Conservation (phyloP, 1,140 invertebrate genomes). For the Drosophila leontia region DNA sequence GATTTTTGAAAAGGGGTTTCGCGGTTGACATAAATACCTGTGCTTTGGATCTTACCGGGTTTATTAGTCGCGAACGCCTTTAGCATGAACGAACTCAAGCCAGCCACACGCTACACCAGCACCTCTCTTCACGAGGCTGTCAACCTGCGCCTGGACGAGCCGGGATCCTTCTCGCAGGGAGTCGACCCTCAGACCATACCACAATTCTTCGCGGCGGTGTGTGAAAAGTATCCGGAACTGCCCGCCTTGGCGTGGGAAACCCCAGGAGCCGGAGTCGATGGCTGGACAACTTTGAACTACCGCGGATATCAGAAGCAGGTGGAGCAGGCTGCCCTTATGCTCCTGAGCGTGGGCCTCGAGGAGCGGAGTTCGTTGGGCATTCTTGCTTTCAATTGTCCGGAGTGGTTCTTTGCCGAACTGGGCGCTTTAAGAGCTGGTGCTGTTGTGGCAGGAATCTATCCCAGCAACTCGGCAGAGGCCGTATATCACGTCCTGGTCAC, state of each 20-base stretch:
- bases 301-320: conserved; percentile 91
- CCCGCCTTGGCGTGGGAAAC: conserved; percentile 88
- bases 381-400: conserved; percentile 95
- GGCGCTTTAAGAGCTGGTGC: conserved; percentile 96
- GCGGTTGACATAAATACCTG: conserved; percentile 46
- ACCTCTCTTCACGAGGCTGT: conserved; percentile 64
- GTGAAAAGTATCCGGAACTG: conserved; percentile 87
- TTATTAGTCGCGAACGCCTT: conserved; percentile 35
- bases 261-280: conserved; percentile 39
- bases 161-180: conserved; percentile 6
- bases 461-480: conserved; percentile 94
- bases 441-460: conserved; percentile 95
- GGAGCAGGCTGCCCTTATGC: conserved; percentile 92
- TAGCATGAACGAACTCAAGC: conserved; percentile 65
- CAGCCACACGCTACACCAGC: conserved; percentile 59
- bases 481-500: conserved; percentile 91
- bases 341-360: conserved; percentile 93
- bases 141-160: conserved; percentile 31
- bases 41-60: neutral
- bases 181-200: conserved; percentile 54
- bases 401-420: conserved; percentile 95
- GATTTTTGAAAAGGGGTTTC: no score
- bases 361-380: conserved; percentile 92
- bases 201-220: conserved; percentile 52
- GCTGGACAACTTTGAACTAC: conserved; percentile 89